These are phyloP conservation scores for Turnix velox DNA, from an alignment of 2,113 vertebrate genomes.

Conservation along the genomic window DNA sequence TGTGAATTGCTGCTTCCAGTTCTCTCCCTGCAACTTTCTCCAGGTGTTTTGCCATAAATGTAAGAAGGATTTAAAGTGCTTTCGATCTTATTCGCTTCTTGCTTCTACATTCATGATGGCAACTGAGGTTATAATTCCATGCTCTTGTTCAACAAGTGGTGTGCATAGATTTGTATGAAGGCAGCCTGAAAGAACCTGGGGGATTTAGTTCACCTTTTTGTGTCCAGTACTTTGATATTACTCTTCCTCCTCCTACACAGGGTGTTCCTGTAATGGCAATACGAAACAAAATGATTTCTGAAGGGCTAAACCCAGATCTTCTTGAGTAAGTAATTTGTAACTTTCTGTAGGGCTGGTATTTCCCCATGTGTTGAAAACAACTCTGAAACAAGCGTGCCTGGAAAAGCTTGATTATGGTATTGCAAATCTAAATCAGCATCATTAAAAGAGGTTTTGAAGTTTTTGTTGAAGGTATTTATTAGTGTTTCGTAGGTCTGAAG, in stretches of 20 bases:
- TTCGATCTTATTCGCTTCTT: not conserved
- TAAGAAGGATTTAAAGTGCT: not conserved
- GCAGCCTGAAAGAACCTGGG: not conserved
- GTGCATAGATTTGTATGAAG: not conserved
- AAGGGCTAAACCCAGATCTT: slow-evolving; percentile 90
- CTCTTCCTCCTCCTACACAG: slow-evolving; percentile 61
- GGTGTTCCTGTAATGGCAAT: slow-evolving; percentile 98
- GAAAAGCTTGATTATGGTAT: not conserved
- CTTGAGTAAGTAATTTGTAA: slow-evolving; percentile 86
- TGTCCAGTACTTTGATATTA: not conserved
- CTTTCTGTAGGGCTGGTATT: not conserved
- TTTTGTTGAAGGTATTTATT: fast-evolving
- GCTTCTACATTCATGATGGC: not conserved
- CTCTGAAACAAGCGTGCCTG: not conserved
- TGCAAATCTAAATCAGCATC: not conserved
- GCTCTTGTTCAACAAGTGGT: not conserved
- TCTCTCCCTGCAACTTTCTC: not conserved
- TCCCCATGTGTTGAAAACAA: not conserved
- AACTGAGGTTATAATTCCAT: not conserved
- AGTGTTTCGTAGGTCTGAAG: not conserved
- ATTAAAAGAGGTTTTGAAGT: not conserved
- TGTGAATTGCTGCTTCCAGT: not conserved
- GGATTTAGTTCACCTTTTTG: not conserved
- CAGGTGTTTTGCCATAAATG: not conserved
- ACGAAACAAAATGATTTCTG: slow-evolving; percentile 93